Evolutionary conservation across 2,797 vertebrate species (phyloP).

Genomic region (Fringilla coelebs): DNA sequence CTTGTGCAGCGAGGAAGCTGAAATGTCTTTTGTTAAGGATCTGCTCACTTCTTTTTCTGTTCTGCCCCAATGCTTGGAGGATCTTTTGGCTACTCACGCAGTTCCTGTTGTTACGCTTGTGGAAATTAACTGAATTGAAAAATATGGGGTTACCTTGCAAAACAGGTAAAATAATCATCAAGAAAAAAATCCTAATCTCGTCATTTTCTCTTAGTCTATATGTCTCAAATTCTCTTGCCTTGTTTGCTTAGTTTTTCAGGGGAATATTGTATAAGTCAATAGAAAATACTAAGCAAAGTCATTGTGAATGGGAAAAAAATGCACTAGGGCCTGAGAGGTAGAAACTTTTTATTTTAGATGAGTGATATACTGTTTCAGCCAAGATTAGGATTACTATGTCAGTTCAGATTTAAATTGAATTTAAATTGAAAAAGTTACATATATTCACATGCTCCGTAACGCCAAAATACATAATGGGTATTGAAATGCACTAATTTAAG

Average conservation of each 20-base stretch:
- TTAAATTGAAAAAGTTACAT: not conserved
- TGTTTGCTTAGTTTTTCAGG: conserved; percentile 7
- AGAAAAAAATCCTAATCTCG: not conserved
- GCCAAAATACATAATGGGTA: not conserved
- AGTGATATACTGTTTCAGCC: not conserved
- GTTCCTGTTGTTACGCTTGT: conserved; percentile 19
- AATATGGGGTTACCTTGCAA: conserved; percentile 49
- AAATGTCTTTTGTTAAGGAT: conserved; percentile 73
- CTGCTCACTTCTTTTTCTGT: conserved; percentile 54
- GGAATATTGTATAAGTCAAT: not conserved
- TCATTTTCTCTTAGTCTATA: not conserved
- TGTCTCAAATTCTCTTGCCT: not conserved
- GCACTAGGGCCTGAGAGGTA: not conserved
- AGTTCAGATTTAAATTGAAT: not conserved
- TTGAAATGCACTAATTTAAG: not conserved
- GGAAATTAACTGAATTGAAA: conserved; percentile 60
- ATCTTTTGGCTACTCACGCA: conserved; percentile 24
- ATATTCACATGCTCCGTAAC: not conserved
- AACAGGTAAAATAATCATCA: conserved; percentile 59
- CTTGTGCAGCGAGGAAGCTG: conserved; percentile 67
- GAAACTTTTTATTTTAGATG: not conserved
- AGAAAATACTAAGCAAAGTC: not conserved
- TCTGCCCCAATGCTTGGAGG: conserved; percentile 29
- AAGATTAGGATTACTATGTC: not conserved
- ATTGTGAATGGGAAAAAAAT: not conserved